Evolutionary conservation across 1,140 invertebrate genomes (phyloP).

Genomic region (Acromyrmex charruanus): DNA sequence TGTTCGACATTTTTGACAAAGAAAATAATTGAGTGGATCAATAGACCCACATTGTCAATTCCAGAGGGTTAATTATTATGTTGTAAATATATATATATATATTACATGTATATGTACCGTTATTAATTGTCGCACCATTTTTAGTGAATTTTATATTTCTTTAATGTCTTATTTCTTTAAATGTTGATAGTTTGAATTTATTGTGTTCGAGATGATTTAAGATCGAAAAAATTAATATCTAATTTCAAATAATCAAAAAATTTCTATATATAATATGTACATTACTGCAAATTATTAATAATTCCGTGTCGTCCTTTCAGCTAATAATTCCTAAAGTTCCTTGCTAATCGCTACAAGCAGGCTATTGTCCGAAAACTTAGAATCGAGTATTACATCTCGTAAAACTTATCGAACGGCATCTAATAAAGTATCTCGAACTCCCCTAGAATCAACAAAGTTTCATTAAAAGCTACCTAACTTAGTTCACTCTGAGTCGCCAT

Average conservation of each 20-base stretch:
- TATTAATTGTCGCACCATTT: neutral
- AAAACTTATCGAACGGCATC: constrained; percentile 39
- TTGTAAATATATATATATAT: too few relatives aligned
- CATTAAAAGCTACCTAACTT: constrained; percentile 70
- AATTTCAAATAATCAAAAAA: neutral
- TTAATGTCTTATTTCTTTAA: neutral
- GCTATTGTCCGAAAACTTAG: constrained; percentile 56
- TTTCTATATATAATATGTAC: neutral
- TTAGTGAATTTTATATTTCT: neutral
- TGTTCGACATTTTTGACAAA: too few relatives aligned
- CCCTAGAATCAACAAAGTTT: constrained; percentile 72
- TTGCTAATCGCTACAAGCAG: constrained; percentile 41
- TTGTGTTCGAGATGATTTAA: neutral
- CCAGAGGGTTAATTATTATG: neutral
- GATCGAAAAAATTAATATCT: neutral
- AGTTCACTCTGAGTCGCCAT: constrained; percentile 51
- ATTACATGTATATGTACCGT: too few relatives aligned
- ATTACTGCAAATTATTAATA: constrained; percentile 34
- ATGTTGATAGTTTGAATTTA: neutral
- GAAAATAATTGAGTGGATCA: too few relatives aligned
- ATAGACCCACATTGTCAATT: too few relatives aligned
- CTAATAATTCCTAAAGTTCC: constrained; percentile 6
- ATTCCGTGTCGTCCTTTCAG: neutral
- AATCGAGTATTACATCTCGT: constrained; percentile 65
- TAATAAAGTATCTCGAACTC: constrained; percentile 69